These are phyloP conservation scores for Calliopsis andreniformis DNA, from an alignment of 1,140 invertebrate genomes.

Conservation along the genomic window DNA sequence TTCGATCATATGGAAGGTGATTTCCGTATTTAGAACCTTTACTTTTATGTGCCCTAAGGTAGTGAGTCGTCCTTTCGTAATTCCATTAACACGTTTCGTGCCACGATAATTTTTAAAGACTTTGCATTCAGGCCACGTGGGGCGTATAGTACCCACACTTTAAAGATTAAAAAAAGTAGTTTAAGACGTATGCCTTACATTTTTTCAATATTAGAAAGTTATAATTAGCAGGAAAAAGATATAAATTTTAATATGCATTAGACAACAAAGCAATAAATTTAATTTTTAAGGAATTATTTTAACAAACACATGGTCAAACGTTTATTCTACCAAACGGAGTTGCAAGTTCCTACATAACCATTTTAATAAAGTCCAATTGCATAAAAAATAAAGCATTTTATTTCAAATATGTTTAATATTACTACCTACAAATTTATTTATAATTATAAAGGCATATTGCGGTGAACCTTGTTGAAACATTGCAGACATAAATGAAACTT, in stretches of 20 bases:
- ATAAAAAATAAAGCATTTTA: background rate
- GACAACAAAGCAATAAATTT: background rate
- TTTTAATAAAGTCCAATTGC: no score
- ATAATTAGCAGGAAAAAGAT: background rate
- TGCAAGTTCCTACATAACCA: no score
- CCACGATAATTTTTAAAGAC: background rate
- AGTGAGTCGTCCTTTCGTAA: no score
- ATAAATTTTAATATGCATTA: conserved; percentile 5
- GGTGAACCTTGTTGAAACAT: no score
- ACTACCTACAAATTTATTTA: no score
- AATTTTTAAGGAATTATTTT: background rate
- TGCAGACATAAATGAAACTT: no score
- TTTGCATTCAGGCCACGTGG: no score
- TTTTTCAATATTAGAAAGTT: background rate
- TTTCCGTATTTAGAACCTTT: background rate
- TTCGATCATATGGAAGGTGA: background rate
- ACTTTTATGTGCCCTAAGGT: no score
- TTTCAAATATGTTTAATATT: background rate
- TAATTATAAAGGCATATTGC: no score
- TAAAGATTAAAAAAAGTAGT: conserved; percentile 2
- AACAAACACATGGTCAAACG: no score
- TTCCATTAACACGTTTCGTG: background rate
- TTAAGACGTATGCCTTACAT: background rate
- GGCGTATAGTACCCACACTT: background rate
- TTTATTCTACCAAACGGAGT: no score